These are phyloP conservation scores for Drosophila conformis DNA, from an alignment of 2,888 invertebrate genomes.

Conservation along the genomic window DNA sequence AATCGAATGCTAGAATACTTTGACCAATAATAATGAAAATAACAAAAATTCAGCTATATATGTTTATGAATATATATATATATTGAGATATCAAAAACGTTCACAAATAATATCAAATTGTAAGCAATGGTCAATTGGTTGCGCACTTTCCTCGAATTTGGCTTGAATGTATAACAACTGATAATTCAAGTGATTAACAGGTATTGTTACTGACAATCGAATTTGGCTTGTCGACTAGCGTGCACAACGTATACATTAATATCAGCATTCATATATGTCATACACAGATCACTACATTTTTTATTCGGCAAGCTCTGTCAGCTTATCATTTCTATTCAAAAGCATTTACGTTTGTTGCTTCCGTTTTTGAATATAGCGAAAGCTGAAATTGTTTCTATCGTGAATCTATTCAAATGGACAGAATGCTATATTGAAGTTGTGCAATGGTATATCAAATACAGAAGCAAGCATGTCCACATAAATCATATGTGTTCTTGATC, in stretches of 20 bases:
- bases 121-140: background rate
- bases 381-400: background rate
- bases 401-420: background rate
- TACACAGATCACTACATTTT: background rate
- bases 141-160: background rate
- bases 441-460: background rate
- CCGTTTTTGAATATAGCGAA: background rate
- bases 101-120: background rate
- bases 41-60: background rate
- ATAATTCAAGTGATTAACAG: background rate
- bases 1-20: background rate
- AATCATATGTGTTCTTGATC: background rate
- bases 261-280: background rate
- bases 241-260: background rate
- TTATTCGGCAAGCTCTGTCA: background rate
- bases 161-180: background rate
- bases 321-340: background rate
- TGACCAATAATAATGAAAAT: background rate
- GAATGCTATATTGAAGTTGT: background rate
- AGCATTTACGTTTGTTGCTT: background rate
- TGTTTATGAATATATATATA: background rate
- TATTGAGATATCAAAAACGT: background rate
- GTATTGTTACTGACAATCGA: background rate
- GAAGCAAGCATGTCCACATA: background rate
- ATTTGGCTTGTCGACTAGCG: background rate